Evolutionary conservation across 2,888 invertebrate genomes (phyloP).

Genomic region (Cephus rjabovi): DNA sequence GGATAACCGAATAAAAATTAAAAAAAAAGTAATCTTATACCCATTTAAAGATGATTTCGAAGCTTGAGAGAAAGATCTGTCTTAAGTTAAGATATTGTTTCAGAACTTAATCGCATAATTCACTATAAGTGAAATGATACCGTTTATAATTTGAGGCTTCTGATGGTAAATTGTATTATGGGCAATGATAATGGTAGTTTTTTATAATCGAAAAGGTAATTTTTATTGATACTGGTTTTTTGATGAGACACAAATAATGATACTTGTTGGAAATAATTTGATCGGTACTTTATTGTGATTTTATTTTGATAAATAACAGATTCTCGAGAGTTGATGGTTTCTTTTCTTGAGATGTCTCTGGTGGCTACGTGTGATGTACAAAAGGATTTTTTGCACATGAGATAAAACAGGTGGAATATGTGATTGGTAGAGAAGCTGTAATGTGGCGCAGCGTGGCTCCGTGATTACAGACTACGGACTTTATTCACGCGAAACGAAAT

Average conservation of each 20-base stretch:
- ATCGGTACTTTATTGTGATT: not conserved
- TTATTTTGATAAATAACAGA: not conserved
- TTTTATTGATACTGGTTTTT: not conserved
- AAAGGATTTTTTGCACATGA: not conserved
- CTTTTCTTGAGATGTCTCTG: no score
- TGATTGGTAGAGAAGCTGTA: slow-evolving; percentile 15
- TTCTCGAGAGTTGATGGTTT: not conserved
- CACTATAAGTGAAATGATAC: not conserved
- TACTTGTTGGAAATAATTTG: not conserved
- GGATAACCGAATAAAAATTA: not conserved
- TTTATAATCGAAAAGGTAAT: not conserved
- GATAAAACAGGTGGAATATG: not conserved
- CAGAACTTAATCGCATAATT: not conserved
- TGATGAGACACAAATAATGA: not conserved
- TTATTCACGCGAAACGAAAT: not conserved
- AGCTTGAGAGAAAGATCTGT: not conserved
- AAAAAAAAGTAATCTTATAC: not conserved
- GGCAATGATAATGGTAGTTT: not conserved
- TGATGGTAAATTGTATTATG: not conserved
- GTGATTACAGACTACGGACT: slow-evolving; percentile 16
- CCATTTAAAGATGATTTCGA: not conserved
- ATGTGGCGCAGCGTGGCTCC: slow-evolving; percentile 23
- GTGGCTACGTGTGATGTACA: no score
- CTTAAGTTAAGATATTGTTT: not conserved
- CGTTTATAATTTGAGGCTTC: not conserved